Conservation (phyloP, 30 jellyfish, hydroid and myxozoan species). For the Haliclystus octoradiatus region DNA sequence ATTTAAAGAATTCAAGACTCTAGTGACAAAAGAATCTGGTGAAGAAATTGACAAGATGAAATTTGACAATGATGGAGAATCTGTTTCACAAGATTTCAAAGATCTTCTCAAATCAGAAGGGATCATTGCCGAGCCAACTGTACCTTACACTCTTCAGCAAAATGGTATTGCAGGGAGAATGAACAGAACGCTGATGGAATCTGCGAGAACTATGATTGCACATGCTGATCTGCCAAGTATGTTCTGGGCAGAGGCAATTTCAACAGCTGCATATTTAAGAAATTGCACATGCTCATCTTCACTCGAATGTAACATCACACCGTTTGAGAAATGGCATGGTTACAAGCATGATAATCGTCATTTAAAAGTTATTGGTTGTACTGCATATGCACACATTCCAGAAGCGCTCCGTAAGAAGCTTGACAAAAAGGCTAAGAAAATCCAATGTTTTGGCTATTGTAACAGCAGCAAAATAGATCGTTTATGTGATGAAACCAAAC, state of each 20-base stretch:
- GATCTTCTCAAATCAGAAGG: not conserved
- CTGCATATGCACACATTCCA: constrained; percentile 20
- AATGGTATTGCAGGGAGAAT: constrained; percentile 4
- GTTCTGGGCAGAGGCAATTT: constrained; percentile 12
- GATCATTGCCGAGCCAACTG: not conserved
- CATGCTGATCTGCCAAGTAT: constrained; percentile 7
- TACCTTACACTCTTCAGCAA: constrained; percentile 11
- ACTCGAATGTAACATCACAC: constrained; percentile 12
- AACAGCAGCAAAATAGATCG: constrained; percentile 11
- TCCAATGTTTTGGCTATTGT: constrained; percentile 23
- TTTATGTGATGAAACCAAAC: constrained; percentile 9
- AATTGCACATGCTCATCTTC: constrained; percentile 13
- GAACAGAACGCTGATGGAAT: constrained; percentile 7
- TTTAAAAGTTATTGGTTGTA: constrained; percentile 12
- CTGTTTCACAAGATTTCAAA: constrained; percentile 9
- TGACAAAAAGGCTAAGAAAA: constrained; percentile 24
- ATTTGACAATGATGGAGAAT: constrained; percentile 15
- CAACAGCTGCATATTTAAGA: not conserved
- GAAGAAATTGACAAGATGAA: not conserved
- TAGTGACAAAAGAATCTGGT: not conserved
- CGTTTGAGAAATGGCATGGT: constrained; percentile 2
- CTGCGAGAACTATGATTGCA: constrained; percentile 7
- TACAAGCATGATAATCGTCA: constrained; percentile 4
- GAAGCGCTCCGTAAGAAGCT: constrained; percentile 8
- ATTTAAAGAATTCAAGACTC: not conserved